Evolutionary conservation across 2,888 invertebrate species (phyloP), one percentile per base, ranked within the genome.

Genomic region (Tethea ocularis): DNA sequence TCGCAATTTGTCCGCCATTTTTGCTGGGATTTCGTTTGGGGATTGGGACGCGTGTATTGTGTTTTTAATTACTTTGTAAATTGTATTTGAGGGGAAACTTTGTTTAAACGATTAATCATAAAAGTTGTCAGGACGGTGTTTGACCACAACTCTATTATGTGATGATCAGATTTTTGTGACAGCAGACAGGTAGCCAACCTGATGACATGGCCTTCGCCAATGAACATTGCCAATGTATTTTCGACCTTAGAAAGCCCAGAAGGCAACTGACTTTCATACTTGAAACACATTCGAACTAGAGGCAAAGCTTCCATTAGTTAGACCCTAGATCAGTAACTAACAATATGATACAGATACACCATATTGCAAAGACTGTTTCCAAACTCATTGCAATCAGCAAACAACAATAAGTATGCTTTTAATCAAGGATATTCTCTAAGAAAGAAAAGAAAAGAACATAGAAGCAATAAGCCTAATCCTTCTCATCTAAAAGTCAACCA

Each of bases 61-160:
- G 46, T 10, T 46, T 46, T n/a, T 20, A 46, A 46, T 46, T 46
- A n/a, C 46, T 46, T 46, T 46, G 46, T 20, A 46, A 46, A 46
- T 20, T 46, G 46, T 20, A 20, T 46, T 20, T 20, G 17, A 10
- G 3, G 26, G 7, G 15, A 10, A 1, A 1, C 20, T 46, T 17
- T 20, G 20, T 46, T 20, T 17, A 17, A 10, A 20, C 13, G 13
- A 33, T 17, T 46, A n/a, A n/a, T 5, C 7, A 38, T n/a, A n/a
- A n/a, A 4, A 15, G 1, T 36, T 3, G 36, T 15, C 5, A 15
- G 15, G 13, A 15, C 10, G 10, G 29, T 10, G 8, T 29, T 29
- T 5, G 29, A 2, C 1, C 10, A 29, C 29, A 8, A 29, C 10
- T 26, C 7, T 7, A 26, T 26, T 24, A 24, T 26, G 5, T 26